These are phyloP conservation scores for Euwallacea similis DNA, from an alignment of 1,140 invertebrate species.

Conservation along the genomic window DNA sequence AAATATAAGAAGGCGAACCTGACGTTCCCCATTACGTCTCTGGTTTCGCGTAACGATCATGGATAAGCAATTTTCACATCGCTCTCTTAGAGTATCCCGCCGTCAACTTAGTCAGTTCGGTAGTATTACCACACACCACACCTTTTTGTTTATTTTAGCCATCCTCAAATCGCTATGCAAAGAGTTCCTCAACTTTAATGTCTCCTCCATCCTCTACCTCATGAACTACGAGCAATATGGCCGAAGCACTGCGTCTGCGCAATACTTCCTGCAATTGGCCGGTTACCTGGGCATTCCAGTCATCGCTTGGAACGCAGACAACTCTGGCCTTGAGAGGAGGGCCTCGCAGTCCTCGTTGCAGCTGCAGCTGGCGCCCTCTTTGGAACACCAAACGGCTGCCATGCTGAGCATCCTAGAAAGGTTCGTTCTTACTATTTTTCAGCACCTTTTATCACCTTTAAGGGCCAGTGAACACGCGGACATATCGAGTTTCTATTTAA, in stretches of 20 bases:
- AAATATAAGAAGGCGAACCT: no score
- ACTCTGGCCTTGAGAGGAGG: constrained; percentile 71
- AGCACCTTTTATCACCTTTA: background rate
- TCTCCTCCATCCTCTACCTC: constrained; percentile 89
- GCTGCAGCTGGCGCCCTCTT: constrained; percentile 88
- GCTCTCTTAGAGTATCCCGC: no score
- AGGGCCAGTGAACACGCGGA: no score
- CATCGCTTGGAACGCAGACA: constrained; percentile 94
- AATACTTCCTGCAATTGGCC: constrained; percentile 90
- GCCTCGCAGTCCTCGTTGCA: constrained; percentile 82
- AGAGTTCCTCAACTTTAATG: constrained; percentile 84
- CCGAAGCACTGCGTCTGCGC: constrained; percentile 86
- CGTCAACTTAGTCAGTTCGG: no score
- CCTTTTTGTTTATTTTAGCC: constrained; percentile 61
- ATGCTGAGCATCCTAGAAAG: constrained; percentile 88
- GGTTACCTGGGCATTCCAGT: constrained; percentile 75
- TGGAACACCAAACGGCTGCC: constrained; percentile 90
- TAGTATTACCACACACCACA: no score
- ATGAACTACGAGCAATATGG: constrained; percentile 91
- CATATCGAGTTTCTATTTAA: no score
- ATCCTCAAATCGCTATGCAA: constrained; percentile 84
- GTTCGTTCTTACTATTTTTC: constrained; percentile 48
- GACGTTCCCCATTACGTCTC: no score
- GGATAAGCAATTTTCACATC: no score
- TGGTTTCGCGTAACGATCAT: no score